These are phyloP conservation scores for Melanitta fusca DNA, from an alignment of 2,797 vertebrate species.

Conservation along the genomic window DNA sequence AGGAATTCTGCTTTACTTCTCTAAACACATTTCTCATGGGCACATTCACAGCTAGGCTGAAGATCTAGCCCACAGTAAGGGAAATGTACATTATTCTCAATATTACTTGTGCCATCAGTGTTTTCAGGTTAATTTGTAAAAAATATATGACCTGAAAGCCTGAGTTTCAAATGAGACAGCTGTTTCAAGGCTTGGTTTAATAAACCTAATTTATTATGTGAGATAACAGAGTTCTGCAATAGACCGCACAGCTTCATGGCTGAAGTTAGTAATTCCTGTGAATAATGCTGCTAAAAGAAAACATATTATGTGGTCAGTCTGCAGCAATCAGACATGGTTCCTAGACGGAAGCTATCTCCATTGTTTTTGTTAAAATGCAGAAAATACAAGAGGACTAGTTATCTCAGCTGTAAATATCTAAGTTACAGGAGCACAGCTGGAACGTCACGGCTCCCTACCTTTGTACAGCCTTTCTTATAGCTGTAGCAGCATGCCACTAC, in stretches of 20 bases:
- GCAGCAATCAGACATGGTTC: background rate
- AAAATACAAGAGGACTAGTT: constrained; percentile 41
- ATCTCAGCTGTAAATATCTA: constrained; percentile 61
- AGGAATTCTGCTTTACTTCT: background rate
- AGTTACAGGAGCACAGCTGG: constrained; percentile 66
- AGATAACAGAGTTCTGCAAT: constrained; percentile 37
- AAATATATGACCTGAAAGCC: constrained; percentile 10
- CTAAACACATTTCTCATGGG: background rate
- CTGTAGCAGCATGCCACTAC: constrained; percentile 43
- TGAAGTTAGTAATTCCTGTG: constrained; percentile 21
- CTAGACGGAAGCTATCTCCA: background rate
- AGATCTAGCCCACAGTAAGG: background rate
- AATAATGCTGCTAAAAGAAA: constrained; percentile 44
- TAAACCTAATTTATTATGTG: constrained; percentile 46
- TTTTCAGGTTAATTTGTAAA: background rate
- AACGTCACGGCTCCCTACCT: constrained; percentile 32
- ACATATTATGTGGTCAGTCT: background rate
- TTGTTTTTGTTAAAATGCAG: constrained; percentile 49
- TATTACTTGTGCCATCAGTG: background rate
- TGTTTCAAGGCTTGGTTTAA: constrained; percentile 36
- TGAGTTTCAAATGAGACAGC: constrained; percentile 36
- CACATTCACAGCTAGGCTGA: background rate
- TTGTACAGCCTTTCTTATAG: constrained; percentile 39
- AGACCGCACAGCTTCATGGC: background rate
- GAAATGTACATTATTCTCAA: background rate